These are phyloP conservation scores for Zoanthus gigantus DNA, from an alignment of 92 coral and sea anemone species.

Conservation along the genomic window DNA sequence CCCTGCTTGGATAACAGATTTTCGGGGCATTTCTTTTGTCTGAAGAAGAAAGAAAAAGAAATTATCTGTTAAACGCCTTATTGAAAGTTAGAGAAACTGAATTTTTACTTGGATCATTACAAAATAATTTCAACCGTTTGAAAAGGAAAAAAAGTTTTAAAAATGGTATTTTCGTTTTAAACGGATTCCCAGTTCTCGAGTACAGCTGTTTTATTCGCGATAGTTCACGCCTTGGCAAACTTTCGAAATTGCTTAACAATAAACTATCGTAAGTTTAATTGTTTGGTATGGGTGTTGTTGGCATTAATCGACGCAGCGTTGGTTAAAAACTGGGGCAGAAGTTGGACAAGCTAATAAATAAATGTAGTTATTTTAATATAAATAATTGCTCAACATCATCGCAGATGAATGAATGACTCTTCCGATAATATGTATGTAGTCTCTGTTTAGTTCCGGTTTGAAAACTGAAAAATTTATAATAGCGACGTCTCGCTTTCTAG, in stretches of 20 bases:
- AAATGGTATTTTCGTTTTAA: neutral
- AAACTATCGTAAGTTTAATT: slow-evolving; percentile 14
- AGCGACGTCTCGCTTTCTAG: too few species aligned
- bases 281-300: slow-evolving; percentile 19
- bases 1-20: neutral
- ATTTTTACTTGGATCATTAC: neutral
- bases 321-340: neutral
- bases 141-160: neutral
- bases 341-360: neutral
- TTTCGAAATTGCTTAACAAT: neutral
- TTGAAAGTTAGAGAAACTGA: neutral
- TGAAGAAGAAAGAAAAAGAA: neutral
- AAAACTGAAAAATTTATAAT: too few species aligned
- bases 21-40: neutral
- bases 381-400: neutral
- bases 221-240: slow-evolving; percentile 25
- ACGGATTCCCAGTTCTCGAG: neutral
- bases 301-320: neutral
- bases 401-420: neutral
- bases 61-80: neutral
- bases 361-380: neutral
- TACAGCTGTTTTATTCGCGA: neutral
- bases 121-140: neutral
- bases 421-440: neutral
- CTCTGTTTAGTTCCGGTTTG: too few species aligned